These are phyloP conservation scores for Eupelmus urozonus DNA, from an alignment of 2,888 invertebrate genomes.

Conservation along the genomic window DNA sequence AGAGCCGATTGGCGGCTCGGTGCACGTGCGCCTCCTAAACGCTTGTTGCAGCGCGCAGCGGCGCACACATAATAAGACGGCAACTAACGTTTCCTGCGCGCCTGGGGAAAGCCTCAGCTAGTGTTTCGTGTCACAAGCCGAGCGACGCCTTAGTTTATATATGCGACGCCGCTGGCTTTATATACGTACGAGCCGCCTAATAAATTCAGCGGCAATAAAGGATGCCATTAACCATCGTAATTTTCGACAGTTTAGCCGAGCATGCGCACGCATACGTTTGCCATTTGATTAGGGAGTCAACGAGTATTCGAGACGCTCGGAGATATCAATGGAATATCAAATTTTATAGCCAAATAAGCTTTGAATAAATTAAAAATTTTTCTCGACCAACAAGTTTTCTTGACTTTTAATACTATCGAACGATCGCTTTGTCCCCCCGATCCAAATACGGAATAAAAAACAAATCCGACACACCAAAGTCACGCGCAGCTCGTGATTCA, in stretches of 20 bases:
- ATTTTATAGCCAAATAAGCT: too few relatives aligned
- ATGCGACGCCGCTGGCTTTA: not conserved
- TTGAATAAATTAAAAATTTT: too few relatives aligned
- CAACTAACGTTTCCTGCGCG: too few relatives aligned
- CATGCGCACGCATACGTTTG: not conserved
- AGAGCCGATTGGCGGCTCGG: too few relatives aligned
- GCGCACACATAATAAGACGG: too few relatives aligned
- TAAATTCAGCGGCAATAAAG: slow-evolving; percentile 36
- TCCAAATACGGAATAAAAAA: slow-evolving; percentile 33
- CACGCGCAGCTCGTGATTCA: slow-evolving; percentile 37
- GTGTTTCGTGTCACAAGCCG: not conserved
- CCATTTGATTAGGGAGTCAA: not conserved
- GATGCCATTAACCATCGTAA: slow-evolving; percentile 12
- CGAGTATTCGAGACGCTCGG: not conserved
- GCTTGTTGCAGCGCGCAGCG: too few relatives aligned
- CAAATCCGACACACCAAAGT: not conserved
- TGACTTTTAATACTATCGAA: too few relatives aligned
- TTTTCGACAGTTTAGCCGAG: slow-evolving; percentile 15
- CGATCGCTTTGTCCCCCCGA: too few relatives aligned
- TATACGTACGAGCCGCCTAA: not conserved
- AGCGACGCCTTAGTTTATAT: not conserved
- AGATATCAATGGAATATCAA: not conserved
- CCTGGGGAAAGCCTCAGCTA: too few relatives aligned
- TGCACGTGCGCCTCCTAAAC: too few relatives aligned
- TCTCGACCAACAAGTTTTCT: too few relatives aligned